These are phyloP conservation scores for Gymnothorax javanicus DNA, from an alignment of 2,797 vertebrate species.

Conservation along the genomic window DNA sequence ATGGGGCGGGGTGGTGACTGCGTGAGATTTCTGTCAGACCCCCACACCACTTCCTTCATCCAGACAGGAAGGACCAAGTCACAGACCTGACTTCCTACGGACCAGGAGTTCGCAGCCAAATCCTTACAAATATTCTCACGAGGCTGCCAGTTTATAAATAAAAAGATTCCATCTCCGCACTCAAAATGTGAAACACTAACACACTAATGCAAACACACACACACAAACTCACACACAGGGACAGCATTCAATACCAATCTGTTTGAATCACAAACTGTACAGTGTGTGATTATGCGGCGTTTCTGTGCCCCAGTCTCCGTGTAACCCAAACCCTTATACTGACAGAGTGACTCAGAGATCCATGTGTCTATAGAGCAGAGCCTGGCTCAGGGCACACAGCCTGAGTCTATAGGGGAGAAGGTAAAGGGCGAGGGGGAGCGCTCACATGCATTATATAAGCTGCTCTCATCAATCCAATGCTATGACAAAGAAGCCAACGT, in stretches of 20 bases:
- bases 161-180: background rate
- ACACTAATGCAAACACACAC: background rate
- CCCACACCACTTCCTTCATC: background rate
- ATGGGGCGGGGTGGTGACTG: background rate
- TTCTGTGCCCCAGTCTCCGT: slow-evolving; percentile 58
- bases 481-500: background rate
- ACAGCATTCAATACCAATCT: background rate
- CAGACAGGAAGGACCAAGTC: background rate
- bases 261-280: slow-evolving; percentile 1
- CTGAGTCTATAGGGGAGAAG: background rate
- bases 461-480: background rate
- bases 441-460: background rate
- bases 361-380: background rate
- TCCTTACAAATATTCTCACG: background rate
- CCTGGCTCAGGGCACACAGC: background rate
- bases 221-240: background rate
- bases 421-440: background rate
- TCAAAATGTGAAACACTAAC: background rate
- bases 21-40: background rate
- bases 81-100: background rate
- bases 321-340: slow-evolving; percentile 61
- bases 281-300: slow-evolving; percentile 67
- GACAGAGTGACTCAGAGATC: background rate
- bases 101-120: background rate
- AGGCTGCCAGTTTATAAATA: background rate